Evolutionary conservation across 2,888 invertebrate genomes (phyloP), one percentile per base, ranked within the genome.

Genomic region (Ptychoptera contaminata): DNA sequence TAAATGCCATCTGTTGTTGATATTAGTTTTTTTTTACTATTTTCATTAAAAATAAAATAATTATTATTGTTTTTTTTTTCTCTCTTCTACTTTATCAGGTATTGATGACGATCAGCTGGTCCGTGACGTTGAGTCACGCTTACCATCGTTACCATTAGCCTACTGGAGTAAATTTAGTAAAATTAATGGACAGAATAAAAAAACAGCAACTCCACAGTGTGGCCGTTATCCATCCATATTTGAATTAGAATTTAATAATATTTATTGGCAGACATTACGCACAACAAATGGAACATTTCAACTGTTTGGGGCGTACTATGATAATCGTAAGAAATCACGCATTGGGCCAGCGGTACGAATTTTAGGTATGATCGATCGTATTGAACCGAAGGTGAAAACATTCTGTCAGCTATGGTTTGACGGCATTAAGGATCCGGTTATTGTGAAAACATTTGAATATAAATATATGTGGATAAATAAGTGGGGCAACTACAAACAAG

Each of bases 401-500:
- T 83, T 77, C 64, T 91, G 88, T 63, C 91, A 86, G 63, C 75
- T 91, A 53, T 91, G 88, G 91, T 91, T 83, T 67, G 84, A 86
- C 54, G 81, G 80, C 32, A 79, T 81, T 54, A 79, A 77, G 52
- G 84, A 83, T 55, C 87, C 90, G 1, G 81, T 81, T 29, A 74
- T 86, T 23, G 78, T 84, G 12, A 81, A 83, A 59, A 82, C 79
- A 15, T 77, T 86, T 53, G 90, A 90, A 65, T 91, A 91, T 68
- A 90, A 90, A 62, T 91, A 91, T 63, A 85, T 91, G 54, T 92
- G 92, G 92, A 85, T 87, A 63, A 79, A 80, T 55, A 88, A 88
- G 64, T 92, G 91, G 92, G 91, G 91, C 47, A 91, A 91, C 67
- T 88, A 88, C 67, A 83, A 85, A 59, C 85, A 90, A 63, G 82